Conservation (phyloP, 2,797 vertebrate species). For the Myiotriccus ornatus region DNA sequence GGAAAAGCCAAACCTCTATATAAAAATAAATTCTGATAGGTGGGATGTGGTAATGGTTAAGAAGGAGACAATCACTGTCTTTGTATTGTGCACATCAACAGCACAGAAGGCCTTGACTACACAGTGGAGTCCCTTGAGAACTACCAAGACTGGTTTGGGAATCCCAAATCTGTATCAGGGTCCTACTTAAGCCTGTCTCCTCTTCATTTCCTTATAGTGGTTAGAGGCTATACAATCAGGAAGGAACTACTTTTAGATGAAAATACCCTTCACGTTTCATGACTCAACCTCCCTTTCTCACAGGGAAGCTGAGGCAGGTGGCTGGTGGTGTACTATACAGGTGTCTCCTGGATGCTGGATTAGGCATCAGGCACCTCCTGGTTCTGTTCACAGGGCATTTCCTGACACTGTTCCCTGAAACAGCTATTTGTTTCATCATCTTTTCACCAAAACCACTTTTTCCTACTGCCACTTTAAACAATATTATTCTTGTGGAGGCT, state of each 20-base stretch:
- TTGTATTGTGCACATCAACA: background rate
- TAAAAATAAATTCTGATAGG: background rate
- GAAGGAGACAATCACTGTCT: background rate
- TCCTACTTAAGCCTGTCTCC: background rate
- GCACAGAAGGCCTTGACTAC: background rate
- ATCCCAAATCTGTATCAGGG: background rate
- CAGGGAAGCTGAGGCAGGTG: background rate
- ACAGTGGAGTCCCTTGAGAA: background rate
- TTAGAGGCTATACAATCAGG: background rate
- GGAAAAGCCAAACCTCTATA: background rate
- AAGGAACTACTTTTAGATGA: background rate
- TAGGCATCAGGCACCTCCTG: background rate
- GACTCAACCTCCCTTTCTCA: background rate
- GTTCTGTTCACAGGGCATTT: background rate
- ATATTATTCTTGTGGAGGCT: background rate
- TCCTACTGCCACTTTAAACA: background rate
- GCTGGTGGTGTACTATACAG: background rate
- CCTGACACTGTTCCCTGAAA: background rate
- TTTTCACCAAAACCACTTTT: background rate
- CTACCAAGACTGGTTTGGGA: background rate
- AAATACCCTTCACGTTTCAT: background rate
- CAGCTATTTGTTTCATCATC: background rate
- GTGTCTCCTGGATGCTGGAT: background rate
- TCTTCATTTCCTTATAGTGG: background rate
- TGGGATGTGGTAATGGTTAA: background rate